phyloP scores from a whole-genome alignment of 2,888 invertebrate genomes.

The Trichopoda pennipes region DNA sequence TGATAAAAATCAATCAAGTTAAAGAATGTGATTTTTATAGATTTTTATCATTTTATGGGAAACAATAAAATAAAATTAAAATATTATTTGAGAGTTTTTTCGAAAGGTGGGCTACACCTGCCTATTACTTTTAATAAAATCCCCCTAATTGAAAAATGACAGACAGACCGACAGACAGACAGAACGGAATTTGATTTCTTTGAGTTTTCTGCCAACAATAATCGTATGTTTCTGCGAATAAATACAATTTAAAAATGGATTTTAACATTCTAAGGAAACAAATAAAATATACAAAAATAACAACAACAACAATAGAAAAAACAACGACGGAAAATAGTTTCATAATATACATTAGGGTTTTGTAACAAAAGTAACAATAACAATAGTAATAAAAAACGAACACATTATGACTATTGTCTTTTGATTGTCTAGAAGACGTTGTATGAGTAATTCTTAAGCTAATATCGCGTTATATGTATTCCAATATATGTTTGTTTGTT shows the following conservation, averaged over 20 bases:
- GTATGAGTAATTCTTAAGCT: conserved; percentile 38
- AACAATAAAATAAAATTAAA: no score
- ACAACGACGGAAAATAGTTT: conserved; percentile 33
- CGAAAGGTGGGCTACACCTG: conserved; percentile 39
- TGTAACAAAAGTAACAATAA: conserved; percentile 12
- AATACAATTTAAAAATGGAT: conserved; percentile 56
- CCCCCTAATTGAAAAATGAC: conserved; percentile 43
- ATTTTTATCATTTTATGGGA: no score
- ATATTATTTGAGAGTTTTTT: neutral
- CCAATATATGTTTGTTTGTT: no score
- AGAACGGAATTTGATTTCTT: conserved; percentile 57
- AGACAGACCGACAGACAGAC: no score
- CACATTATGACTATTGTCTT: conserved; percentile 60
- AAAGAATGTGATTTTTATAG: no score
- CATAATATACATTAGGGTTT: conserved; percentile 40
- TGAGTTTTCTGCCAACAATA: conserved; percentile 12
- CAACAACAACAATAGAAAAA: neutral
- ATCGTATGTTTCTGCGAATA: conserved; percentile 1
- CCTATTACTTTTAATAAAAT: conserved; percentile 6
- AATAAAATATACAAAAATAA: neutral
- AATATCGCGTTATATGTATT: neutral
- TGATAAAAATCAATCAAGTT: no score
- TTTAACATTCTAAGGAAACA: conserved; percentile 31
- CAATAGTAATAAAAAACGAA: conserved; percentile 33
- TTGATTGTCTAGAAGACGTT: conserved; percentile 59